These are phyloP conservation scores for Rhimphoctona megacephalus DNA, from an alignment of 2,888 invertebrate genomes.

Conservation along the genomic window DNA sequence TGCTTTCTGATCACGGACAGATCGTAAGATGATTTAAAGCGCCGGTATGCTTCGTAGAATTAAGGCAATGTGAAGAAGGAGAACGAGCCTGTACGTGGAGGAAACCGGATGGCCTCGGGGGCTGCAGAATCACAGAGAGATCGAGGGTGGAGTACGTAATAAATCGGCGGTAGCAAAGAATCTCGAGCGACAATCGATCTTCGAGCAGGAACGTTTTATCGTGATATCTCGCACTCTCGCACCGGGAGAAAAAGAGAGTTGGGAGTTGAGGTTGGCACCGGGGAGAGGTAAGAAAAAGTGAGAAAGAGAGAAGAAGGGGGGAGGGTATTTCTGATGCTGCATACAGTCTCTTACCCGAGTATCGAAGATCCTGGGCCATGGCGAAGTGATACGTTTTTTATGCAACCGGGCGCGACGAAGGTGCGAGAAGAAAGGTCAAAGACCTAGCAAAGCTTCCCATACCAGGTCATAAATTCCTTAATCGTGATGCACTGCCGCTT, in stretches of 20 bases:
- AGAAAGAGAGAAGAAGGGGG: neutral
- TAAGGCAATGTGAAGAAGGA: slow-evolving; percentile 48
- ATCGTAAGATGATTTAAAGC: slow-evolving; percentile 66
- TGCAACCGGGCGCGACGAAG: slow-evolving; percentile 59
- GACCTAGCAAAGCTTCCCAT: slow-evolving; percentile 54
- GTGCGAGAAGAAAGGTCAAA: slow-evolving; percentile 62
- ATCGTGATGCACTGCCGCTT: slow-evolving; percentile 61
- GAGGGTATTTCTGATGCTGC: slow-evolving; percentile 54
- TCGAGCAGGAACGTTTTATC: slow-evolving; percentile 76
- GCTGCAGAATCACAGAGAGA: slow-evolving; percentile 68
- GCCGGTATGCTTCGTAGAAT: slow-evolving; percentile 59
- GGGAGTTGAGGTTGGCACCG: slow-evolving; percentile 16
- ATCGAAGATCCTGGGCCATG: slow-evolving; percentile 71
- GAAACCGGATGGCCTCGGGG: slow-evolving; percentile 60
- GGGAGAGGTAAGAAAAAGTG: slow-evolving; percentile 44
- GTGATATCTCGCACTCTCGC: slow-evolving; percentile 74
- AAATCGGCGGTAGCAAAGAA: slow-evolving; percentile 76
- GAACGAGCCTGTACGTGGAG: slow-evolving; percentile 23
- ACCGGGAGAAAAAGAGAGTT: slow-evolving; percentile 33
- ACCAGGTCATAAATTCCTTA: slow-evolving; percentile 64
- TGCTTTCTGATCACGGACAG: slow-evolving; percentile 66
- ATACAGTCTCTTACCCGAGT: slow-evolving; percentile 48
- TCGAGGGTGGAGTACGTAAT: slow-evolving; percentile 72
- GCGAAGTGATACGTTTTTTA: slow-evolving; percentile 72
- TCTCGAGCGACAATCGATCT: slow-evolving; percentile 80